Evolutionary conservation across 2,797 vertebrate genomes (phyloP), one percentile per base, ranked within the genome.

Genomic region (Bufotes viridis): DNA sequence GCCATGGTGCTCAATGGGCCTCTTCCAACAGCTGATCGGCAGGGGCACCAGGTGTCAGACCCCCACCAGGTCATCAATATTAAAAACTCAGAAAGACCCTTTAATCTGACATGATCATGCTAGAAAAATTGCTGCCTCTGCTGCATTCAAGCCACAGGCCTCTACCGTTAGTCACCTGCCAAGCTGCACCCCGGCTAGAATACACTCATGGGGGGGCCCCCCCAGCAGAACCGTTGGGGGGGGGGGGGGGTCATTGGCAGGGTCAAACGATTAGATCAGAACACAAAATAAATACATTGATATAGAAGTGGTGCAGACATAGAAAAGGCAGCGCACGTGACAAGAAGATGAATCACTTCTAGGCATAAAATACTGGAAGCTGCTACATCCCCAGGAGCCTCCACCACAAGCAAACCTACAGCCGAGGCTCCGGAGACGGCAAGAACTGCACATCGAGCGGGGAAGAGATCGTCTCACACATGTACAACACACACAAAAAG

Each of bases 251-350:
- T 34, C 3, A 42, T 13, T 10, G 34, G 81, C 80, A 75, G 42
- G 42, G 10, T 67, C 12, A 82, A 61, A 61, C 58, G 22, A 63
- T 63, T 72, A 53, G 42, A 67, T 84, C 29, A 70, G 11, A 74
- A 72, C 55, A 61, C 81, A 58, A 53, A 75, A 88, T 89, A 79
- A 82, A 89, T 87, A 89, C 60, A 78, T 81, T 82, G 67, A 55
- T 61, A 72, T 18, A 29, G 58, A 80, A 72, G 55, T 79, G 81
- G 63, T 76, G 53, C 61, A 78, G 72, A 58, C 49, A 86, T 13
- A 55, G 9, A 79, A 74, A 89, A 89, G 88, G 88, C 88, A 89
- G 81, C 81, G 79, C 26, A 78, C 22, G 65, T 87, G 84, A 89
- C 70, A 14, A 81, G 69, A 29, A 89, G 67, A 89, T 63, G 65